Base-by-base conservation (phyloP, 2,888 invertebrate species). In the Drosophila yooni region DNA sequence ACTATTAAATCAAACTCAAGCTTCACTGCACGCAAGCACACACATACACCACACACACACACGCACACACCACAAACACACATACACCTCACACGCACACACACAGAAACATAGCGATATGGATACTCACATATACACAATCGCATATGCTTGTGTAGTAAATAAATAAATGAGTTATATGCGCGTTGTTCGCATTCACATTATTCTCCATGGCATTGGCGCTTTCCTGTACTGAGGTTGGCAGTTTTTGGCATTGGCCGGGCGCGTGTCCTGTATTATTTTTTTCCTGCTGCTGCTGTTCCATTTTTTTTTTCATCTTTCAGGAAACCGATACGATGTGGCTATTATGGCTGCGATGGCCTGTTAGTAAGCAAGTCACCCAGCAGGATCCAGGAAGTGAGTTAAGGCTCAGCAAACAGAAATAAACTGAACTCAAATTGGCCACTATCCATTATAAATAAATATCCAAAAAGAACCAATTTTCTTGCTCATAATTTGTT, bases 1-100 rank as follows among this genome's bases (percentile, higher is more conserved):
- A 87, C 87, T 87, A 88, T 87, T 87, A 87, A 87, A 87, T 87
- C 86, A 87, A 88, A 84, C 86, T 81, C 88, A 88, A 87, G 88
- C 86, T 84, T 75, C 85, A 82, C 83, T 88, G 83, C 87, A 87
- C 85, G 83, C 85, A 71, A 82, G 62, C 78, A 70, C 71, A 79
- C 60, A 56, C 53, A 57, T 61, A 56, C 51, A 54, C 40, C 64
- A 56, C 51, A 50, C 61, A 56, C 38, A 67, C 68, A 40, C 8
- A n/a, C n/a, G 10, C 2, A 7, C 36, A 31, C 38, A 8, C 18
- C 10, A 62, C 34, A 62, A 31, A 15, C 38, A 38, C 18, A 61
- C 87, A 87, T 81, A 80, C 85, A 68, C 76, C n/a, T 56, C 85
- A 87, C 83, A 76, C 87, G 68, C 77, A 58, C 65, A 70, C 71